Conservation (phyloP, 2,888 invertebrate species). For the Diarsia dahlii region DNA sequence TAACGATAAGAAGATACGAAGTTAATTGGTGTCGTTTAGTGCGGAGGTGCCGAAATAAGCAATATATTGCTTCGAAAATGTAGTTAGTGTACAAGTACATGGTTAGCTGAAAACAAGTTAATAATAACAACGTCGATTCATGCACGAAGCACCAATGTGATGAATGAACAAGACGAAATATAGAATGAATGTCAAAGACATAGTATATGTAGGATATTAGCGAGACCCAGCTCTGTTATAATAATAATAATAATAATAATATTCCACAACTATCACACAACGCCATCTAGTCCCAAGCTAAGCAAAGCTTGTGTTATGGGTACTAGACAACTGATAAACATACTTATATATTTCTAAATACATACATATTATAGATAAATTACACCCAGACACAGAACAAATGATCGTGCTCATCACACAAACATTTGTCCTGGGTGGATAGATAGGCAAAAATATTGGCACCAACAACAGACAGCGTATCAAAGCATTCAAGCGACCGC, state of each 20-base stretch:
- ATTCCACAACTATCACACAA: no score
- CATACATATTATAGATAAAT: no score
- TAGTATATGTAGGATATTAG: conserved; percentile 51
- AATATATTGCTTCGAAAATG: conserved; percentile 62
- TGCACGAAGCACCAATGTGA: conserved; percentile 72
- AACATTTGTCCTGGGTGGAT: no score
- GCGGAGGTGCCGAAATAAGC: conserved; percentile 58
- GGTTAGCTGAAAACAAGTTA: conserved; percentile 55
- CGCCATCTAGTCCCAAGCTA: no score
- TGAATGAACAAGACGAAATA: conserved; percentile 56
- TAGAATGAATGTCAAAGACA: conserved; percentile 57
- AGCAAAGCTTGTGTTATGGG: no score
- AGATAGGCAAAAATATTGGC: conserved; percentile 60
- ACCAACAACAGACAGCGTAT: conserved; percentile 71
- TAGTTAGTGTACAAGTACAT: conserved; percentile 44
- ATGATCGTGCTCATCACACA: no score
- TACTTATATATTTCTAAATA: no score
- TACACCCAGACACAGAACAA: no score
- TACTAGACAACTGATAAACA: no score
- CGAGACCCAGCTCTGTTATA: conserved; percentile 59
- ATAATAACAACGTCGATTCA: conserved; percentile 65
- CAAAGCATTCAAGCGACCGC: conserved; percentile 83
- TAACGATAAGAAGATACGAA: conserved; percentile 26
- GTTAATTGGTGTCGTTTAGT: conserved; percentile 39
- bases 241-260: no score